Evolutionary conservation across 2,797 vertebrate species (phyloP).

Genomic region (Phoeniculus purpureus): DNA sequence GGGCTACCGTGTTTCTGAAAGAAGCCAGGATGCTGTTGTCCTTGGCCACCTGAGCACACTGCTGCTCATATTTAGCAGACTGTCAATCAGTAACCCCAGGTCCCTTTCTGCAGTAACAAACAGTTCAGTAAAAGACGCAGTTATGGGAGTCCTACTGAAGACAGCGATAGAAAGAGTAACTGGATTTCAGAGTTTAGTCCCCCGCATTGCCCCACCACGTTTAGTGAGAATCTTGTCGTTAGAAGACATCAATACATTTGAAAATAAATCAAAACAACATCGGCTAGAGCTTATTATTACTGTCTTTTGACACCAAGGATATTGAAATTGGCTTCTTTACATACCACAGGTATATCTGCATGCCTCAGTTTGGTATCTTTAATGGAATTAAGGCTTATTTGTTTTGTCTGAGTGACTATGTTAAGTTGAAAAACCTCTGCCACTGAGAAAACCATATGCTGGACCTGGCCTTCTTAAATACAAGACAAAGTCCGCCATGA

Average conservation of each 20-base stretch:
- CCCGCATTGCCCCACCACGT: background rate
- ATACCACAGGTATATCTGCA: background rate
- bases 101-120: background rate
- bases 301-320: background rate
- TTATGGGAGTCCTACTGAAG: background rate
- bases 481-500: background rate
- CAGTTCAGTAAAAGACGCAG: background rate
- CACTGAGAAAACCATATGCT: background rate
- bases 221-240: background rate
- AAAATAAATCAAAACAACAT: background rate
- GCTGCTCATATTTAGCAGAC: too few species aligned
- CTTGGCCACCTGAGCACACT: too few species aligned
- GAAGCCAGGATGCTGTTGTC: too few species aligned
- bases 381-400: background rate
- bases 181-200: background rate
- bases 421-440: background rate
- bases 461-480: background rate
- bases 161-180: background rate
- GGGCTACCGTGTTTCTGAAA: too few species aligned
- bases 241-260: background rate
- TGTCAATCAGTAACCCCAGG: too few species aligned
- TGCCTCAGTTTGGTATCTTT: background rate
- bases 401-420: background rate
- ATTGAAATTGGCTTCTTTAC: background rate
- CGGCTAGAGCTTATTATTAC: background rate